Percentiles rank a stretch among this genome's conserved stretches.
Conservation (phyloP, 2,113 vertebrate species). For the Actenoides lindsayi region DNA sequence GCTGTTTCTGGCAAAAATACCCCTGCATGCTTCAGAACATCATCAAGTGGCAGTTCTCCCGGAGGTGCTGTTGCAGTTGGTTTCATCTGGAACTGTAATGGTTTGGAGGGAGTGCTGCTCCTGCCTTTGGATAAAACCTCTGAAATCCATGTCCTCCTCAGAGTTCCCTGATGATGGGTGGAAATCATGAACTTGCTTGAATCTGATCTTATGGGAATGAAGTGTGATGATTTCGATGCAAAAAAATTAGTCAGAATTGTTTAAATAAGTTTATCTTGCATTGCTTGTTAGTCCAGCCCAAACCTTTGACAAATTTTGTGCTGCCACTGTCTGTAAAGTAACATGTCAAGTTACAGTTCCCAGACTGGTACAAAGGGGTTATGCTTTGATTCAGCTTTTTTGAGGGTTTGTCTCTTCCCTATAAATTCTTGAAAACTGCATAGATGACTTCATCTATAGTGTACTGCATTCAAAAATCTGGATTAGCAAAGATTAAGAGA, state of each 20-base stretch:
- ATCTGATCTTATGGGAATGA: background rate
- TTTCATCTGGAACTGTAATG: background rate
- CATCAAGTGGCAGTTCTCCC: fast-evolving
- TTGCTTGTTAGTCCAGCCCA: background rate
- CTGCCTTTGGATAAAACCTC: background rate
- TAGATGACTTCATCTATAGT: background rate
- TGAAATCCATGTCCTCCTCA: fast-evolving
- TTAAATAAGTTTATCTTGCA: background rate
- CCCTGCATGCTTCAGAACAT: fast-evolving
- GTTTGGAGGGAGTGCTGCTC: background rate
- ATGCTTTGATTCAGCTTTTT: background rate
- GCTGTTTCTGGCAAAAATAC: fast-evolving
- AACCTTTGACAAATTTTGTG: background rate
- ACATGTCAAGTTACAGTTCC: fast-evolving
- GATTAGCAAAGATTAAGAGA: background rate
- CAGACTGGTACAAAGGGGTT: background rate
- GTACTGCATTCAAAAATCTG: background rate
- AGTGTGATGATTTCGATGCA: background rate
- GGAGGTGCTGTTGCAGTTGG: background rate
- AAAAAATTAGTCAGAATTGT: background rate
- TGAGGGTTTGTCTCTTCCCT: background rate
- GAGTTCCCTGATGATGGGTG: background rate
- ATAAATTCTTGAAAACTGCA: background rate
- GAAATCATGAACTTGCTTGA: background rate
- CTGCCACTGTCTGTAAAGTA: background rate